Conservation (phyloP, 2,113 vertebrate species). For the Puma concolor region DNA sequence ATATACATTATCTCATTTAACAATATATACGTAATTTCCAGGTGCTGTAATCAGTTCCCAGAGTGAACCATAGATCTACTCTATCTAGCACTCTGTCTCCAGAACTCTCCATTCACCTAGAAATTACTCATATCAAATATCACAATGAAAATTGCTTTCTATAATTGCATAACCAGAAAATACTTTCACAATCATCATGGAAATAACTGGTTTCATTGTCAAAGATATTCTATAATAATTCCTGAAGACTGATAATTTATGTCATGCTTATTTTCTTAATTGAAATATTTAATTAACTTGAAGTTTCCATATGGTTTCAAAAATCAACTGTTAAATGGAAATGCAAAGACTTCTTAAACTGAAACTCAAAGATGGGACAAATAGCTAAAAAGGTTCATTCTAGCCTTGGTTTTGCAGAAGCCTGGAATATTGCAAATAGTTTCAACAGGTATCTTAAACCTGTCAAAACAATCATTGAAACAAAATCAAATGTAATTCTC, state of each 20-base stretch:
- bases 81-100: neutral
- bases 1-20: neutral
- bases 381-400: neutral
- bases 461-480: neutral
- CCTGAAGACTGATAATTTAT: neutral
- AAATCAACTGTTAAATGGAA: slow-evolving; percentile 2
- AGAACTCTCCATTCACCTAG: neutral
- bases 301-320: neutral
- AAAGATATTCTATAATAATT: slow-evolving; percentile 39
- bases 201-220: slow-evolving; percentile 15
- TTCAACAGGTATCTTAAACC: slow-evolving; percentile 15
- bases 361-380: neutral
- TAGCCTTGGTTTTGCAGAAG: slow-evolving; percentile 38
- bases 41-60: neutral
- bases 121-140: neutral
- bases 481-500: slow-evolving; percentile 48
- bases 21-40: neutral
- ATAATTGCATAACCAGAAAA: slow-evolving; percentile 13
- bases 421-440: neutral
- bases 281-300: slow-evolving; percentile 44
- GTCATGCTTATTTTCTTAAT: neutral
- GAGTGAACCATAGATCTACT: neutral
- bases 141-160: slow-evolving; percentile 9
- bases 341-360: neutral
- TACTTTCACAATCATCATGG: slow-evolving; percentile 4